phyloP scores from a whole-genome alignment of 2,888 invertebrate genomes.

The Bhutanitis thaidina region DNA sequence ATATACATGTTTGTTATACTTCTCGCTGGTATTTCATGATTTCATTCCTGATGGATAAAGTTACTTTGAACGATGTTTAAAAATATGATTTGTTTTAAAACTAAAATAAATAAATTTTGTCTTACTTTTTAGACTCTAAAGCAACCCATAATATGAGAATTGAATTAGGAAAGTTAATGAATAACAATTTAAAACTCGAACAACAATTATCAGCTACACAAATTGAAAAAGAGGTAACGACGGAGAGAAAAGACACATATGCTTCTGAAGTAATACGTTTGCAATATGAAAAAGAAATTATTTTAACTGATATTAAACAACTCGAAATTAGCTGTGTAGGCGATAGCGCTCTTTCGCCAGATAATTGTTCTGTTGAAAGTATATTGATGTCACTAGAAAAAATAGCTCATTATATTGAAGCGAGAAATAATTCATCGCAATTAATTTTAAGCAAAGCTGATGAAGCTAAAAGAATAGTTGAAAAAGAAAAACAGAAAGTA shows the following conservation, averaged over 20 bases:
- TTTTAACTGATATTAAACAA: slow-evolving; percentile 38
- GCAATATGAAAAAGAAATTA: slow-evolving; percentile 37
- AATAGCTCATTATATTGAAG: slow-evolving; percentile 46
- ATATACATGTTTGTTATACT: too few species aligned
- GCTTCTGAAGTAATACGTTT: background rate
- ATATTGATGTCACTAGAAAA: slow-evolving; percentile 49
- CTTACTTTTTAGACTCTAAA: slow-evolving; percentile 54
- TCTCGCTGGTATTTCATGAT: too few species aligned
- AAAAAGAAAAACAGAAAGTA: slow-evolving; percentile 66
- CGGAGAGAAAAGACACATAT: slow-evolving; percentile 27
- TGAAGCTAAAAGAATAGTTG: slow-evolving; percentile 60
- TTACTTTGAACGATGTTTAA: too few species aligned
- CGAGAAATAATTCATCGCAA: slow-evolving; percentile 53
- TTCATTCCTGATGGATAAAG: too few species aligned
- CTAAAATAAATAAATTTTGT: too few species aligned
- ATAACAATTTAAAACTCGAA: slow-evolving; percentile 44
- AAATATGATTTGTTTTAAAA: too few species aligned
- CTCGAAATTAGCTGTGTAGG: slow-evolving; percentile 58
- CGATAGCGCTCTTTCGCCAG: slow-evolving; percentile 45
- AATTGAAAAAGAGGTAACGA: slow-evolving; percentile 41
- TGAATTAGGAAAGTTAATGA: slow-evolving; percentile 55
- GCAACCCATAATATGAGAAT: slow-evolving; percentile 69
- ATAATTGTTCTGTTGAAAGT: slow-evolving; percentile 43
- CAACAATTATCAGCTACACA: slow-evolving; percentile 45
- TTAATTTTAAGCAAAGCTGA: slow-evolving; percentile 61